These are phyloP conservation scores for Amphiprion ocellaris DNA, from an alignment of 2,113 vertebrate genomes.

Conservation along the genomic window DNA sequence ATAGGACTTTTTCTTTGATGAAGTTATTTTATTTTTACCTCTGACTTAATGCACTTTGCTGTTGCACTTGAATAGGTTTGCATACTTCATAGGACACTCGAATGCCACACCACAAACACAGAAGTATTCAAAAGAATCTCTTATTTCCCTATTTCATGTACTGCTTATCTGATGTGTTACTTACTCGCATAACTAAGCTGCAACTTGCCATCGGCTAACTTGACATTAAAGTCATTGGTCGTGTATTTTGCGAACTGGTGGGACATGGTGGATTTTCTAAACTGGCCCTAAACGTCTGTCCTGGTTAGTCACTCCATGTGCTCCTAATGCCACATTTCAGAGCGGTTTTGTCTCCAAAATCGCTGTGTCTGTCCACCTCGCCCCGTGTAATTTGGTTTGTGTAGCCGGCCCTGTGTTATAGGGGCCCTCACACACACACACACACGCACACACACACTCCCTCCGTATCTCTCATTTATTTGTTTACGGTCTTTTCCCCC, in stretches of 20 bases:
- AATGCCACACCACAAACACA: no score
- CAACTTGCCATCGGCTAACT: slow-evolving; percentile 39
- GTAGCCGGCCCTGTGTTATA: slow-evolving; percentile 66
- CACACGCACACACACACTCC: slow-evolving; percentile 43
- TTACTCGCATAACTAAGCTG: neutral
- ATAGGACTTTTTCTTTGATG: no score
- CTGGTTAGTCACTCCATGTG: slow-evolving; percentile 60
- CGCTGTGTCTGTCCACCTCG: slow-evolving; percentile 80
- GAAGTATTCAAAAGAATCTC: no score
- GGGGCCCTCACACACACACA: slow-evolving; percentile 51
- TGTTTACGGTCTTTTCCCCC: slow-evolving; percentile 74
- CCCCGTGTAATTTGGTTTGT: slow-evolving; percentile 84
- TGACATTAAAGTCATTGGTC: slow-evolving; percentile 62
- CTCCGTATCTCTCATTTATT: slow-evolving; percentile 75
- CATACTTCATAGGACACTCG: no score
- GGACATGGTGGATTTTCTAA: slow-evolving; percentile 76
- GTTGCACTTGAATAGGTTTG: no score
- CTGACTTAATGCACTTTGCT: no score
- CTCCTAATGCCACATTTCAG: slow-evolving; percentile 77
- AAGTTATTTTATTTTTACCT: no score
- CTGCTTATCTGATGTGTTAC: no score
- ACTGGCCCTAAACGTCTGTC: slow-evolving; percentile 69
- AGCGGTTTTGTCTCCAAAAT: slow-evolving; percentile 83
- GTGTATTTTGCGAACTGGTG: slow-evolving; percentile 58
- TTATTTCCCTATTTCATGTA: no score